These are phyloP conservation scores for Echiichthys vipera DNA, from an alignment of 2,797 vertebrate species.

Conservation along the genomic window DNA sequence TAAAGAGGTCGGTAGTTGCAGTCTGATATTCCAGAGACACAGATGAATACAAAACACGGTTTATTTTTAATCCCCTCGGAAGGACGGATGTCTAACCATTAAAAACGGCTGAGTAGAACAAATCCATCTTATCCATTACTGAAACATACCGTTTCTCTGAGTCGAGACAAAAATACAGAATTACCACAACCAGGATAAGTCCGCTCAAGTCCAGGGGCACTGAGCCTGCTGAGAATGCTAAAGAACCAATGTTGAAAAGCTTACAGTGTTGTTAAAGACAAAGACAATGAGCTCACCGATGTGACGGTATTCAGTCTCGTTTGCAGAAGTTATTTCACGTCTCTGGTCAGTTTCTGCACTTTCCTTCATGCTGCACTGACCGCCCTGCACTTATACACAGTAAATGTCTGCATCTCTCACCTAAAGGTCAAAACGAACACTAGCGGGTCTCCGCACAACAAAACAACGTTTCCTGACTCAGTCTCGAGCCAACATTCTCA, in stretches of 20 bases:
- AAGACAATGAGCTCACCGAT: neutral
- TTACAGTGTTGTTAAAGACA: neutral
- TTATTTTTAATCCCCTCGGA: conserved; percentile 18
- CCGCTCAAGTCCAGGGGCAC: neutral
- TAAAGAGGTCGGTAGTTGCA: neutral
- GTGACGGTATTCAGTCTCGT: neutral
- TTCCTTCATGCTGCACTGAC: neutral
- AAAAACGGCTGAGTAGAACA: neutral
- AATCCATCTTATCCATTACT: neutral
- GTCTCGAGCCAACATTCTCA: neutral
- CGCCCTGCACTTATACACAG: neutral
- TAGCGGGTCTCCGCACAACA: neutral
- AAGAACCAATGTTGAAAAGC: neutral
- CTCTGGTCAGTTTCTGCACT: neutral
- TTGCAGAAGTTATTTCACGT: neutral
- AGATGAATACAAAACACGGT: neutral
- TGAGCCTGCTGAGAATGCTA: neutral
- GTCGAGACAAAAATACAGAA: neutral
- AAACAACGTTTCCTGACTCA: neutral
- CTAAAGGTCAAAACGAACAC: neutral
- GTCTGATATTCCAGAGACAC: neutral
- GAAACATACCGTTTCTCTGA: neutral
- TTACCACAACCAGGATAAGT: neutral
- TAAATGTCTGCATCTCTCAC: neutral
- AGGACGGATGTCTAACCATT: no score